Evolutionary conservation across 2,888 invertebrate species (phyloP), one percentile per base, ranked within the genome.

Genomic region (Deilephila porcellus): DNA sequence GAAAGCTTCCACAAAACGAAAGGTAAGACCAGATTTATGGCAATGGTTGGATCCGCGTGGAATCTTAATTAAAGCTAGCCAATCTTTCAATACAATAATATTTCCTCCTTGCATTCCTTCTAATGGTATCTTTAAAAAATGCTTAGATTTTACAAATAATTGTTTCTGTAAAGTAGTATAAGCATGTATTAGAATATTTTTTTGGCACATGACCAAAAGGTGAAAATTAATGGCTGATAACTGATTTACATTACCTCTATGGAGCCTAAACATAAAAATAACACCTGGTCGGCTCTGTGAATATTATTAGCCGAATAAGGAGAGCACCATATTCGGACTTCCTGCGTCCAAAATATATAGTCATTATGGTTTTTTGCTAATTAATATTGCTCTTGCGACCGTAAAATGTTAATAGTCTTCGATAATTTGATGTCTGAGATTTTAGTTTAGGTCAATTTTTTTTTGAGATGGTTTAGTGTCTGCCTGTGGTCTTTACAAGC

Each of bases 231-330:
- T n/a, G n/a, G 56, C 6, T 5, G 5, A 19, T 19, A 34, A 63
- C 34, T 20, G 14, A 45, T 45, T 37, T n/a, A n/a, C 8, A 45
- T 45, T 4, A 67, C 67, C 67, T 67, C 25, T 52, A 25, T 17
- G 17, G 17, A 45, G 17, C 17, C 14, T 25, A 45, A 5, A 67
- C 45, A 25, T 52, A 29, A 67, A 67, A 67, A 4, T 32, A 62
- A 52, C 67, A 67, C 52, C 45, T 25, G 67, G 52, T 11, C 25
- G 45, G 14, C 20, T 67, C 11, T 67, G 25, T 6, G 25, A 20
- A 67, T 63, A 37, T 67, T 45, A 45, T 25, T 14, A 20, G 25
- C 67, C 67, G 45, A 25, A 67, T 67, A 52, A n/a, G 63, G 63
- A 3, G n/a, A 67, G 67, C 45, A n/a, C n/a, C 56, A 56, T 56